Conservation (phyloP, 2,888 invertebrate genomes). For the Tetanocera ferruginea region DNA sequence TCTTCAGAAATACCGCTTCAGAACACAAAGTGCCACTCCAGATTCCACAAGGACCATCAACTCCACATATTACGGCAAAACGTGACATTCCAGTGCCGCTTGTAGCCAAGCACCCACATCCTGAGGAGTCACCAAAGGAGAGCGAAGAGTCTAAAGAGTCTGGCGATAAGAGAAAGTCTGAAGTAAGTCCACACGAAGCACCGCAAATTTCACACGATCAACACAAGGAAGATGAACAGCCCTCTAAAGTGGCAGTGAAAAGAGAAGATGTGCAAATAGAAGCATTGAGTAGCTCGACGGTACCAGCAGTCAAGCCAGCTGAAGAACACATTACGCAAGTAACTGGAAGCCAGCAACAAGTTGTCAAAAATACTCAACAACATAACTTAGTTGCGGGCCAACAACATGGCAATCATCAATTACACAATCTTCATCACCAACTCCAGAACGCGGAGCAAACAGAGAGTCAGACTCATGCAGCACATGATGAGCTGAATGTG, state of each 20-base stretch:
- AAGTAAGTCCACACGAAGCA: not conserved
- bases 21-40: not conserved
- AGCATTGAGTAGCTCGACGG: conserved; percentile 27
- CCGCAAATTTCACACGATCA: conserved; percentile 20
- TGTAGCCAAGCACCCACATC: conserved; percentile 52
- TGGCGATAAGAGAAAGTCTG: not conserved
- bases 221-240: conserved; percentile 31
- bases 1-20: not conserved
- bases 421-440: not conserved
- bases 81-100: conserved; percentile 66
- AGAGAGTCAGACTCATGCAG: not conserved
- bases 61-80: conserved; percentile 42
- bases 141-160: conserved; percentile 15
- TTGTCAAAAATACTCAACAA: not conserved
- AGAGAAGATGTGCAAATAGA: conserved; percentile 37
- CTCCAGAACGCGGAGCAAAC: not conserved
- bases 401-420: not conserved
- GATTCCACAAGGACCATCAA: conserved; percentile 32
- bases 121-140: conserved; percentile 46
- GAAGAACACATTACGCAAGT: not conserved
- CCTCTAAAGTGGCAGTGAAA: not conserved
- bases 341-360: not conserved
- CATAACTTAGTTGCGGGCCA: not conserved
- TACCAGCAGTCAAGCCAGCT: not conserved
- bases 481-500: not conserved